phyloP scores from a whole-genome alignment of 2,888 invertebrate species.

The Mamestra brassicae region DNA sequence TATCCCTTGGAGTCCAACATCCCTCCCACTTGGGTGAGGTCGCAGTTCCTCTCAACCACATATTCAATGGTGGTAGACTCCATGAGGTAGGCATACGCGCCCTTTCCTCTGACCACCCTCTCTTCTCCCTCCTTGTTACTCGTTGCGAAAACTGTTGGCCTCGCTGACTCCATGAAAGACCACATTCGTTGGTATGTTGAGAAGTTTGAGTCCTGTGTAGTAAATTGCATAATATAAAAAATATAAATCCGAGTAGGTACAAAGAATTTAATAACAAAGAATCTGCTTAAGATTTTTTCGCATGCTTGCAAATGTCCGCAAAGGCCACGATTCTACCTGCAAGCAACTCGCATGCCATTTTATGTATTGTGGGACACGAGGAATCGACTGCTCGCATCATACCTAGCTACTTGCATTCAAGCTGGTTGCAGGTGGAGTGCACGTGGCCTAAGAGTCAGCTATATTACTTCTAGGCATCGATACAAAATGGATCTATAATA shows the following conservation, averaged over 20 bases:
- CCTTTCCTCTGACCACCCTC: conserved; percentile 95
- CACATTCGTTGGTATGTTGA: conserved; percentile 98
- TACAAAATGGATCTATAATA: not conserved
- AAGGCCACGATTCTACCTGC: too few species aligned
- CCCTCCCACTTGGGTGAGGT: conserved; percentile 97
- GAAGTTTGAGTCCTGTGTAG: conserved; percentile 96
- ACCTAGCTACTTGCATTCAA: too few species aligned
- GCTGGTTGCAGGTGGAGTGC: too few species aligned
- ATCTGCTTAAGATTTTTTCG: too few species aligned
- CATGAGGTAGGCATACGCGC: conserved; percentile 98
- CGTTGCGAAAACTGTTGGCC: conserved; percentile 96
- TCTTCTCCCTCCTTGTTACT: conserved; percentile 98
- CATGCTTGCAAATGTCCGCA: too few species aligned
- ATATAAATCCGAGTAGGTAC: too few species aligned
- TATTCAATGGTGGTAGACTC: conserved; percentile 99
- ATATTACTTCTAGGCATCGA: too few species aligned
- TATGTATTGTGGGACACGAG: too few species aligned
- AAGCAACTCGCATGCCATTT: too few species aligned
- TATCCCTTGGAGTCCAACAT: conserved; percentile 98
- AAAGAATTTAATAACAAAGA: too few species aligned
- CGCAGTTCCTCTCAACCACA: conserved; percentile 96
- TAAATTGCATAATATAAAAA: not conserved
- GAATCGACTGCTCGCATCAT: too few species aligned
- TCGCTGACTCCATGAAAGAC: conserved; percentile 97
- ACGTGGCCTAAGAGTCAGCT: too few species aligned